Base-by-base conservation (phyloP, 2,113 vertebrate genomes). In the Lates calcarifer region DNA sequence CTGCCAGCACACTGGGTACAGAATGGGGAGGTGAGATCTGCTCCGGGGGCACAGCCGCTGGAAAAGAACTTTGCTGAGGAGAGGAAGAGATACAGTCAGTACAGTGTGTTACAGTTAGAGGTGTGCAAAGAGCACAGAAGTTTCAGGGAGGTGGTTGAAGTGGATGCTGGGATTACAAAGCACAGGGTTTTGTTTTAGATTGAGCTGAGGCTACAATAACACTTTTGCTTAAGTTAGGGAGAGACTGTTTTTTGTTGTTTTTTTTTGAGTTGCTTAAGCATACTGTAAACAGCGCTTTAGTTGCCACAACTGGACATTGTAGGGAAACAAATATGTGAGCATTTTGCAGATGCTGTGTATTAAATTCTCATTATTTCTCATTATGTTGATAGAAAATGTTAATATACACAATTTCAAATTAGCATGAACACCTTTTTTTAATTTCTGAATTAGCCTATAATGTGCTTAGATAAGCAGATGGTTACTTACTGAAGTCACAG, bases 11-110 rank as follows among this genome's bases (percentile, higher is more conserved):
- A 98, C 63, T 96, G 87, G 1, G 67, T 0, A 69, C 98, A 99
- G 58, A 99, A 95, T 0, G 69, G 58, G 31, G 96, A 97, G 4
- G 0, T 5, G 0, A 45, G 43, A 1, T 95, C 76, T 61, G 97
- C 91, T 1, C 98, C 97, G 0, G 98, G 98, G 77, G 95, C 97
- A 71, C 98, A 99, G 88, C 97, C 92, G 29, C 83, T 6, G 1
- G 56, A 90, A 92, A 99, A 99, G 93, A 91, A 95, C 0, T 74
- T 81, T 4, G 45, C 95, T 96, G 87, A 69, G 53, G n/a, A 82
- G 35, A 68, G 18, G 35, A 77, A 45, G 67, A 62, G 37, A 72
- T 37, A 58, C n/a, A 41, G 39, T 55, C 11, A 60, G 62, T 26
- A 53, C 2, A 11, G 13, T n/a, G 51, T 58, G 12, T 35, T 26